Conservation (phyloP, 2,113 vertebrate genomes). For the Phaethon lepturus region DNA sequence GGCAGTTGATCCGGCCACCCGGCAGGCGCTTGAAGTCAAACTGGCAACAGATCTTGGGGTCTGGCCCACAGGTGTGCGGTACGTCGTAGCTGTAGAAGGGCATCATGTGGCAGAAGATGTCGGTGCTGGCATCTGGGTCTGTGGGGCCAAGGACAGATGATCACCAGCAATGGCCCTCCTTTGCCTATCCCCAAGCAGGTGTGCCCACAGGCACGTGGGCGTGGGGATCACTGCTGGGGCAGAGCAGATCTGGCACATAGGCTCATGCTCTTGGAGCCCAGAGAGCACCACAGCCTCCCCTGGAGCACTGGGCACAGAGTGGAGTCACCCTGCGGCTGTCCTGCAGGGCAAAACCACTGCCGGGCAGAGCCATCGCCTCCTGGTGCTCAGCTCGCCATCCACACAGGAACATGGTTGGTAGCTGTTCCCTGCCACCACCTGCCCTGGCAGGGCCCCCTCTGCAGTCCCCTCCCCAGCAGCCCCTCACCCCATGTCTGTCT, state of each 20-base stretch:
- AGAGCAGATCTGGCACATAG: background rate
- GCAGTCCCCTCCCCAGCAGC: fast-evolving
- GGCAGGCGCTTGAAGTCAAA: conserved; percentile 97
- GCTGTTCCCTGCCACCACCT: background rate
- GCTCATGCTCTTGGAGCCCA: background rate
- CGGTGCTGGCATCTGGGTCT: conserved; percentile 87
- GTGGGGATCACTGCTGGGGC: fast-evolving
- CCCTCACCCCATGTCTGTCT: conserved; percentile 93
- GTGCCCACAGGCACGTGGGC: fast-evolving
- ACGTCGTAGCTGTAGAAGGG: conserved; percentile 98
- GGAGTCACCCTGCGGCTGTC: background rate
- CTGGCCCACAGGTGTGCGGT: conserved; percentile 95
- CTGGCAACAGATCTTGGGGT: conserved; percentile 98
- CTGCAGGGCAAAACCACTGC: background rate
- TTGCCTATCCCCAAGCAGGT: background rate
- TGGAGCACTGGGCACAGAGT: fast-evolving
- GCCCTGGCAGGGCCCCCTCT: fast-evolving
- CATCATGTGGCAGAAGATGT: conserved; percentile 99
- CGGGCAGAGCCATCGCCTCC: background rate
- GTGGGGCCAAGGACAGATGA: background rate
- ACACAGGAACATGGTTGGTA: fast-evolving
- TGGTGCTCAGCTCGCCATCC: fast-evolving
- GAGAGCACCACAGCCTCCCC: background rate
- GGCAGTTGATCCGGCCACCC: conserved; percentile 93
- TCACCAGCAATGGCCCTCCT: background rate